Base-by-base conservation (phyloP, 2,113 vertebrate species). In the Seriola quinqueradiata region DNA sequence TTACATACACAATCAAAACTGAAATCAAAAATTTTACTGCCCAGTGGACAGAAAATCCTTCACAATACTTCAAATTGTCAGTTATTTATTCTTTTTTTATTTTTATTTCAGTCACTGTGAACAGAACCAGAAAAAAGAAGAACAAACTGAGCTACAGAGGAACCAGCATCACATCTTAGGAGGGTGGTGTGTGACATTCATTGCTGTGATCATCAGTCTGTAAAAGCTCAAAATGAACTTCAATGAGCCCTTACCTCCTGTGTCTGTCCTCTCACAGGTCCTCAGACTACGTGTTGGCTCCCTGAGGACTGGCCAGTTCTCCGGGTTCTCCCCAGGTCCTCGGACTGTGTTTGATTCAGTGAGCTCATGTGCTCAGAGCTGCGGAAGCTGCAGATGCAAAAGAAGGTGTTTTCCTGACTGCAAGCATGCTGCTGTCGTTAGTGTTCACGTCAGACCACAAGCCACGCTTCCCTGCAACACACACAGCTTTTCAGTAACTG, bases 401-500 rank as follows among this genome's bases (percentile, higher is more conserved):
- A 14, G 9, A 76, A 77, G 79, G 61, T 72, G 79, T 76, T 79
- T 85, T 85, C 61, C 75, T 82, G 82, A 4, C 28, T 76, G 36
- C 13, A 8, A 58, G 36, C 19, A n/a, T 0, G 28, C 3, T 54
- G 66, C 71, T 70, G 65, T 19, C 40, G 50, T 81, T 69, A 73
- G 17, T 57, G 1, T 4, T 7, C 3, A n/a, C 52, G 3, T 42
- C 21, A 38, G 59, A 85, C 60, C 82, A 65, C 75, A 82, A 46
- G 17, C 75, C 66, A 63, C 60, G 0, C 79, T 42, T 42, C 40
- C 40, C 40, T 42, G 34, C 34, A 42, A 38, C 57, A 21, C 38
- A 66, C n/a, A 34, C 64, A 61, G 0, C 13, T 70, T 75, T 85
- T 25, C 54, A 59, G 60, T 19, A 21, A 42, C 1, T 52, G 48